Percentiles rank a stretch among this genome's conserved stretches.
Conservation (phyloP, 2,888 invertebrate species). For the Acrocyrtus sp. region DNA sequence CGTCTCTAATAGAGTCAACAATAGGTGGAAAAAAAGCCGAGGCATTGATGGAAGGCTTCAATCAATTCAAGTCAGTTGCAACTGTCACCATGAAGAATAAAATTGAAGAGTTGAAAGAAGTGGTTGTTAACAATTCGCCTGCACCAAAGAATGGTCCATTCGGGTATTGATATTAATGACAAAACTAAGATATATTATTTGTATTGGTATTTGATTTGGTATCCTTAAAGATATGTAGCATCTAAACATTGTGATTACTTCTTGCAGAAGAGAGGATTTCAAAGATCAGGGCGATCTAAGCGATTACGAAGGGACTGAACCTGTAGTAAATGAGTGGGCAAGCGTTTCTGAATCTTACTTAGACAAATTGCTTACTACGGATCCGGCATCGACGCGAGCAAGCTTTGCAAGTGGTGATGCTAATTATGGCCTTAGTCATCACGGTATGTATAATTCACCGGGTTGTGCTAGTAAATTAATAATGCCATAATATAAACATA, state of each 20-base stretch:
- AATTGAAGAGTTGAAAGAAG: constrained; percentile 91
- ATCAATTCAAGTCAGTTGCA: constrained; percentile 82
- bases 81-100: constrained; percentile 88
- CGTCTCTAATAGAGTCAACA: constrained; percentile 61
- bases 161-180: constrained; percentile 48
- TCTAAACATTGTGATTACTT: not conserved
- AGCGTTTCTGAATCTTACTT: constrained; percentile 63
- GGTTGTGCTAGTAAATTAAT: not conserved
- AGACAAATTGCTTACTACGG: constrained; percentile 59
- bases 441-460: constrained; percentile 35
- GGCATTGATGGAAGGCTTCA: constrained; percentile 84
- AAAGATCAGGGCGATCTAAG: constrained; percentile 41
- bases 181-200: not conserved
- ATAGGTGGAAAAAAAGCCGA: constrained; percentile 79
- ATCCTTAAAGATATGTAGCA: not conserved
- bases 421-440: constrained; percentile 56
- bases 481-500: not conserved
- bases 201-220: not conserved
- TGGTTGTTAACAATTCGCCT: constrained; percentile 87
- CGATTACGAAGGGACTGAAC: constrained; percentile 56
- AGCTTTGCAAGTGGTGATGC: constrained; percentile 61
- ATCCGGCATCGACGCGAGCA: constrained; percentile 58
- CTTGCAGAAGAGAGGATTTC: constrained; percentile 32
- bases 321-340: constrained; percentile 61
- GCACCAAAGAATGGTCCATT: constrained; percentile 65